Evolutionary conservation across 2,113 vertebrate species (phyloP).

Genomic region (Aptenodytes patagonicus): DNA sequence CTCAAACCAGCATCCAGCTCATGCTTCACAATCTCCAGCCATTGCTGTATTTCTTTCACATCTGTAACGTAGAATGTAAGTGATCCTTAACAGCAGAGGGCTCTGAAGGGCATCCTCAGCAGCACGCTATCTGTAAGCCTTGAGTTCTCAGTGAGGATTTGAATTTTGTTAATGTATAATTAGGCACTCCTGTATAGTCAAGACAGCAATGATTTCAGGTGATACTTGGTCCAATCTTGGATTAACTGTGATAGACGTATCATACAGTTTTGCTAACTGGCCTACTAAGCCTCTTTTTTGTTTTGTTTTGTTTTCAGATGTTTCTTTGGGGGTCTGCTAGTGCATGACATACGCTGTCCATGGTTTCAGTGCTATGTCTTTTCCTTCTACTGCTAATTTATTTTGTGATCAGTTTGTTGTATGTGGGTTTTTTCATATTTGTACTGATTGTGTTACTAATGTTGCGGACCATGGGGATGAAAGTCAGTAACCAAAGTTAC

Average conservation of each 20-base stretch:
- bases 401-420: not conserved
- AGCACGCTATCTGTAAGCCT: slow-evolving; percentile 14
- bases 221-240: not conserved
- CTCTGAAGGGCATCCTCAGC: slow-evolving; percentile 19
- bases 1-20: not conserved
- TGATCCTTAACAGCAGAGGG: not conserved
- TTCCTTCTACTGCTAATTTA: not conserved
- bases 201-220: slow-evolving; percentile 21
- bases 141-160: not conserved
- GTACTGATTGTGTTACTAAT: not conserved
- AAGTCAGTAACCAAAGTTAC: slow-evolving; percentile 55
- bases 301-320: not conserved
- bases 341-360: not conserved
- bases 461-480: not conserved
- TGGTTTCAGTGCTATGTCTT: not conserved
- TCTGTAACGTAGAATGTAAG: not conserved
- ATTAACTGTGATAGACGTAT: not conserved
- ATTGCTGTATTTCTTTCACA: not conserved
- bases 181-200: slow-evolving; percentile 2
- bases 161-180: not conserved
- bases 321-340: slow-evolving; percentile 24
- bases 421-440: not conserved
- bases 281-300: slow-evolving; percentile 41
- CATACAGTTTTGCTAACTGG: not conserved
- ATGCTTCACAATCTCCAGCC: not conserved